phyloP scores from a whole-genome alignment of 2,888 invertebrate species.

The Ptychoptera contaminata region DNA sequence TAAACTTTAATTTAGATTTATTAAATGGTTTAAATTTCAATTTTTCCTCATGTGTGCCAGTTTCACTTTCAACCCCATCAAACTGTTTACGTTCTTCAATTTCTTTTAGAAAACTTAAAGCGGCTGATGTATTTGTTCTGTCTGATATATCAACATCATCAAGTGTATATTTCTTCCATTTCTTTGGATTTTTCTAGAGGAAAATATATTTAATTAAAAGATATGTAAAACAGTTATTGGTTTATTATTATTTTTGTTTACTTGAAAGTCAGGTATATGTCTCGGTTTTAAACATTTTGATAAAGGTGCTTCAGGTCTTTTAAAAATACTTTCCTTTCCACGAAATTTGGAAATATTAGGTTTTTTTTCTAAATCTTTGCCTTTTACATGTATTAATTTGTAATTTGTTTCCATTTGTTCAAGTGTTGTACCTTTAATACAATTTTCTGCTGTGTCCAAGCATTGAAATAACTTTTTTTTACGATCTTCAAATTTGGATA shows the following conservation, averaged over 20 bases:
- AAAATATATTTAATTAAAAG: background rate
- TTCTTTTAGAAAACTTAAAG: slow-evolving; percentile 56
- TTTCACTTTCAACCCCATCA: slow-evolving; percentile 10
- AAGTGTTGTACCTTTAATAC: background rate
- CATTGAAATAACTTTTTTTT: slow-evolving; percentile 3
- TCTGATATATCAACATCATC: slow-evolving; percentile 75
- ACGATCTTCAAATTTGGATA: background rate
- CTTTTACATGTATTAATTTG: background rate
- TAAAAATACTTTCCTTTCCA: slow-evolving; percentile 59
- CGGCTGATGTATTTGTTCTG: slow-evolving; percentile 57
- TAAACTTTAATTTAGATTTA: slow-evolving; percentile 25
- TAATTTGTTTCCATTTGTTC: background rate
- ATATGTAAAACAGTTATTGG: background rate
- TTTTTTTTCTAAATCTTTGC: background rate
- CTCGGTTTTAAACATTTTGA: slow-evolving; percentile 37
- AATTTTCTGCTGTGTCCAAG: background rate
- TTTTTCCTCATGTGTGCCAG: slow-evolving; percentile 12
- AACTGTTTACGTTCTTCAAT: slow-evolving; percentile 38
- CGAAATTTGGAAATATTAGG: slow-evolving; percentile 15
- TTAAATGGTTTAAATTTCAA: slow-evolving; percentile 21
- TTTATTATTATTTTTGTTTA: slow-evolving; percentile 27
- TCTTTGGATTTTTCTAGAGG: slow-evolving; percentile 58
- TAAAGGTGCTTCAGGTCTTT: slow-evolving; percentile 51
- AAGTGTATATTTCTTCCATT: slow-evolving; percentile 67
- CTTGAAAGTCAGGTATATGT: slow-evolving; percentile 33